A percentile compares a stretch with the other conserved stretches of the same genome.
Conservation (phyloP, 2,797 vertebrate genomes). For the Squalus acanthias region DNA sequence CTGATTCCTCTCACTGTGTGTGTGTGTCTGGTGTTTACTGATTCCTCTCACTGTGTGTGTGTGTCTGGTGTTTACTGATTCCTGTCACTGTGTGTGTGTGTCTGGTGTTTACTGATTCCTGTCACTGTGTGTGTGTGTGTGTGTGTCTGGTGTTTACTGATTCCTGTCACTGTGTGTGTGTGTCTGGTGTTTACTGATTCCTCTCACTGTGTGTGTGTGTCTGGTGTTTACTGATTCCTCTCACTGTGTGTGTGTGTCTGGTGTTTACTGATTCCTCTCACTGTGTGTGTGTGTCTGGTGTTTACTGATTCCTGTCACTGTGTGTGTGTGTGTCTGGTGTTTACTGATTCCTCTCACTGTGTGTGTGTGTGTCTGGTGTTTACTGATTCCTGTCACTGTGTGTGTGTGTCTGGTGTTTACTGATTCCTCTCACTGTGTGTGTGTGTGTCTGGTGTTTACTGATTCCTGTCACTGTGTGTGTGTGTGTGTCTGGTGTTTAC, state of each 20-base stretch:
- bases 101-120: neutral
- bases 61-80: neutral
- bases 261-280: too few species aligned
- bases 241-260: neutral
- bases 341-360: too few species aligned
- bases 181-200: neutral
- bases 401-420: neutral
- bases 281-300: too few species aligned
- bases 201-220: neutral
- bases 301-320: too few species aligned
- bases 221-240: neutral
- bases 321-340: too few species aligned
- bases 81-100: neutral
- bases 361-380: neutral
- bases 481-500: neutral
- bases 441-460: too few species aligned
- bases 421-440: neutral
- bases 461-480: too few species aligned
- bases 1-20: constrained; percentile 66
- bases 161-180: neutral
- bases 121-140: too few species aligned
- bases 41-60: neutral
- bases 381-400: neutral
- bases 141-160: neutral
- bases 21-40: constrained; percentile 80